phyloP scores from a whole-genome alignment of 2,888 invertebrate genomes.

The Hirtodrosophila duncani region DNA sequence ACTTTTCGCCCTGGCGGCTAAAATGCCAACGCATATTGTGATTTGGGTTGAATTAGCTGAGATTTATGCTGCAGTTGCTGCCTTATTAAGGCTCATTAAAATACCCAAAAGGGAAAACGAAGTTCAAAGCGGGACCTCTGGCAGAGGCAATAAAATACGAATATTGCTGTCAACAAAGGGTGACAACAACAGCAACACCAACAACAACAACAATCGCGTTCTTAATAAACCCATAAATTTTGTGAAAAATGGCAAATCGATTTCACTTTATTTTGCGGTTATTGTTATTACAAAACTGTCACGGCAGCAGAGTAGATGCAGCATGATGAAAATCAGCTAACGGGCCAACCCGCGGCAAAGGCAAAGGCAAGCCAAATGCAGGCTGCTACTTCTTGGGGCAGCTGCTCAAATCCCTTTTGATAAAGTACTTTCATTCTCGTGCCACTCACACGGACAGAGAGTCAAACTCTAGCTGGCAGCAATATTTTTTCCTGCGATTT shows the following conservation, averaged over 20 bases:
- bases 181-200: slow-evolving; percentile 1
- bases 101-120: slow-evolving; percentile 17
- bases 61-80: slow-evolving; percentile 58
- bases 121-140: slow-evolving; percentile 31
- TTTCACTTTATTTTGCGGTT: slow-evolving; percentile 54
- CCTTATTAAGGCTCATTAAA: slow-evolving; percentile 58
- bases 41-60: slow-evolving; percentile 55
- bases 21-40: slow-evolving; percentile 40
- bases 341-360: slow-evolving; percentile 12
- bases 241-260: slow-evolving; percentile 68
- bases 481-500: slow-evolving; percentile 26
- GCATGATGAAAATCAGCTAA: slow-evolving; percentile 3
- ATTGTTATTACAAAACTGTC: slow-evolving; percentile 67
- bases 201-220: slow-evolving; percentile 30
- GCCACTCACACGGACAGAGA: slow-evolving; percentile 17
- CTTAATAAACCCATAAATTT: slow-evolving; percentile 69
- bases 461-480: slow-evolving; percentile 17
- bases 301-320: slow-evolving; percentile 21
- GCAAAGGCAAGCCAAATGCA: slow-evolving; percentile 43
- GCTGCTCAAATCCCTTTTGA: slow-evolving; percentile 64
- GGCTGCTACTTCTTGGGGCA: slow-evolving; percentile 20
- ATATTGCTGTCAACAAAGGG: slow-evolving; percentile 42
- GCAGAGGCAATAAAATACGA: slow-evolving; percentile 53
- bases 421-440: slow-evolving; percentile 60
- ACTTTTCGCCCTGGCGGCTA: no score